Conservation (phyloP, 2,888 invertebrate species). For the Standfussiana lucernea region DNA sequence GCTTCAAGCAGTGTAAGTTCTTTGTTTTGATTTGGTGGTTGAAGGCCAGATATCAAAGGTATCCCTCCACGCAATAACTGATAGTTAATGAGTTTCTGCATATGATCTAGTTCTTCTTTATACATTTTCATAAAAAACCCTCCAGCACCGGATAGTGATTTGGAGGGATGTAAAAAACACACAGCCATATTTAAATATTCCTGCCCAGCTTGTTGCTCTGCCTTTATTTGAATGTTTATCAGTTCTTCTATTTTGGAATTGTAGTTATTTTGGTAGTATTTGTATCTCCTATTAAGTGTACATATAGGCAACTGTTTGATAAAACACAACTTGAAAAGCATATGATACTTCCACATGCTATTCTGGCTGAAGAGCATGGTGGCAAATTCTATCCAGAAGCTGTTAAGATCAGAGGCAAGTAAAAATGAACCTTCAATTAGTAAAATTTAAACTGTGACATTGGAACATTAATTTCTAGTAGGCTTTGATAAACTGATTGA, state of each 20-base stretch:
- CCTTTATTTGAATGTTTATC: conserved; percentile 75
- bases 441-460: neutral
- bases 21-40: conserved; percentile 56
- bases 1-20: conserved; percentile 70
- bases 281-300: conserved; percentile 14
- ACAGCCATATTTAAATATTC: conserved; percentile 76
- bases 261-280: conserved; percentile 65
- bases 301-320: conserved; percentile 11
- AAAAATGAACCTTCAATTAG: neutral
- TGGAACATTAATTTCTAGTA: conserved; percentile 53
- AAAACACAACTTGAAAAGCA: conserved; percentile 11
- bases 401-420: neutral
- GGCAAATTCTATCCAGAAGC: neutral
- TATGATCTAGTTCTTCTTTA: conserved; percentile 75
- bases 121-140: conserved; percentile 79
- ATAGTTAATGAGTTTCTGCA: conserved; percentile 74
- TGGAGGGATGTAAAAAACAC: conserved; percentile 71
- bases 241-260: conserved; percentile 69
- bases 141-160: conserved; percentile 72
- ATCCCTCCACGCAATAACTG: conserved; percentile 74
- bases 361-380: conserved; percentile 2
- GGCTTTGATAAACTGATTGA: conserved; percentile 30
- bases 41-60: conserved; percentile 63
- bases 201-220: conserved; percentile 76
- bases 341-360: conserved; percentile 12